Base-by-base conservation (phyloP, 2,888 invertebrate genomes). In the Melanchra persicariae region DNA sequence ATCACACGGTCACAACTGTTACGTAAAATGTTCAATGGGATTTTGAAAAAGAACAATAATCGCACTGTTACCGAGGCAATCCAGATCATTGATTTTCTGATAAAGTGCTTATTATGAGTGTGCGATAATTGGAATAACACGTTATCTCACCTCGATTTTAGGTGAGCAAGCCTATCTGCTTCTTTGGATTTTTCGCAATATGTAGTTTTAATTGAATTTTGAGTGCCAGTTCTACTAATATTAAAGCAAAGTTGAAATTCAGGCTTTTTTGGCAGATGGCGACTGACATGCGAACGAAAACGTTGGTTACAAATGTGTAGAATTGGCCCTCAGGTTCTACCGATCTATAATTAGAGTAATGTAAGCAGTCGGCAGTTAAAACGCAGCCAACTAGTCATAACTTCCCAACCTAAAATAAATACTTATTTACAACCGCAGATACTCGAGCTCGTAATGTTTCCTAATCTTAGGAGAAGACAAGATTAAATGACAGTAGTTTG, bases 31-130 rank as follows among this genome's bases (percentile, higher is more conserved):
- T 60, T 26, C 26, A 68, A 61, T 34, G 49, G 37, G 77, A 49
- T 59, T 59, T 59, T 54, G 12, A 54, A 51, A 65, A 81, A 45
- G 5, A 55, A 60, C 49, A 34, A 17, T 43, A 43, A 51, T 51
- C 24, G 3, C 19, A 22, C 60, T 49, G 26, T 52, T 57, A 43
- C 45, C 52, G 10, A 47, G 30, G 24, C 45, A 71, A 57, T 64
- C 43, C 55, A 60, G 59, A 59, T 82, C 55, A 78, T 72, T 64
- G 63, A 72, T 62, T 77, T 72, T 72, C 62, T 60, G 62, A 78
- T 82, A 72, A 60, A 62, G 63, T 49, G 55, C 59, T 61, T 51
- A 58, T 58, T 40, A 51, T 9, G 49, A 34, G 45, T 66, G 30
- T 51, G 37, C 24, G 54, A 55, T 63, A 73, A 72, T 79, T 75